These are phyloP conservation scores for Drosophila ironensis DNA, from an alignment of 1,140 invertebrate species.

Conservation along the genomic window DNA sequence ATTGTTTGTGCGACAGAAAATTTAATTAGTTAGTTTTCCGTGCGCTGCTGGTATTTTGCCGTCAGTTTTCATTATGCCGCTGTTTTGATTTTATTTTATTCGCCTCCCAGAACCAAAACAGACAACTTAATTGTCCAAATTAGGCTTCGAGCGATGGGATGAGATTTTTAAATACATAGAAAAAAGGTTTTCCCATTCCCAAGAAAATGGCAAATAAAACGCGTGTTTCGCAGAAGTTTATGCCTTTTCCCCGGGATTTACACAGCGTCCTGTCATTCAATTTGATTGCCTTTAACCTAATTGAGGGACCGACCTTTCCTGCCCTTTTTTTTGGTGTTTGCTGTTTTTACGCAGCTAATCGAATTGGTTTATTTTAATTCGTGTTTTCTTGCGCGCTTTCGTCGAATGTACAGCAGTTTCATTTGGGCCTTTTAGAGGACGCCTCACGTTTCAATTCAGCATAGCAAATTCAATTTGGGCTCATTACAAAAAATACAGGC, in stretches of 20 bases:
- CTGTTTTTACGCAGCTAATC: constrained; percentile 13
- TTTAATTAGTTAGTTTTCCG: not conserved
- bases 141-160: no score
- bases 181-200: no score
- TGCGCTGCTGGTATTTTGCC: constrained; percentile 2
- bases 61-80: not conserved
- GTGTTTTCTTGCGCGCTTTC: constrained; percentile 28
- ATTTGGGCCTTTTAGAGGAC: not conserved
- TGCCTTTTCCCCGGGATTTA: not conserved
- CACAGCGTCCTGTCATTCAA: not conserved
- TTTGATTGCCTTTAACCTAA: constrained; percentile 4
- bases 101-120: not conserved
- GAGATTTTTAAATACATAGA: no score
- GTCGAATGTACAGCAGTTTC: not conserved
- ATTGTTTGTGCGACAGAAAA: not conserved
- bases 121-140: not conserved
- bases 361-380: constrained; percentile 54
- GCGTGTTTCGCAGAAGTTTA: not conserved
- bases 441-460: constrained; percentile 28
- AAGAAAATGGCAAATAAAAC: not conserved
- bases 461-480: constrained; percentile 39
- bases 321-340: not conserved
- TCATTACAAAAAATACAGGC: constrained; percentile 29
- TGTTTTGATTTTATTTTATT: not conserved
- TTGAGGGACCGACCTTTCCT: constrained; percentile 4